Percentiles rank a stretch among this genome's conserved stretches.
These are phyloP conservation scores for Apamea crenata DNA, from an alignment of 2,888 invertebrate species.

Conservation along the genomic window DNA sequence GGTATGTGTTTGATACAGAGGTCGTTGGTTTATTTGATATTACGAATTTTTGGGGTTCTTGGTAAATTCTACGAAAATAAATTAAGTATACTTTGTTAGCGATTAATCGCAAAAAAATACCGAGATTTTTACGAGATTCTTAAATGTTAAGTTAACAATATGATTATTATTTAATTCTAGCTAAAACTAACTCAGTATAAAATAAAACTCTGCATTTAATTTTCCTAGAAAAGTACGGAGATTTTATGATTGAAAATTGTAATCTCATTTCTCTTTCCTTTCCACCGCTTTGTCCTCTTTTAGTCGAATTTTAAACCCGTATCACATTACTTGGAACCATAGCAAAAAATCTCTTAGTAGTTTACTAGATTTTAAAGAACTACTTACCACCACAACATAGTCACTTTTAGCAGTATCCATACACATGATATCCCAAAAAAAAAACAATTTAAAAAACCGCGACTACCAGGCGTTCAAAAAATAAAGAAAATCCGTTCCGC, in stretches of 20 bases:
- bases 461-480: conserved; percentile 69
- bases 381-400: background rate
- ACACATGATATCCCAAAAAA: conserved; percentile 14
- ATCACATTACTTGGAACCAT: background rate
- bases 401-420: background rate
- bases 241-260: background rate
- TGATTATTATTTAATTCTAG: background rate
- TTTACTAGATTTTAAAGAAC: background rate
- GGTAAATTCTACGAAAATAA: background rate
- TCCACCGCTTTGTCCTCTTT: background rate
- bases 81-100: accelerated
- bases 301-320: background rate
- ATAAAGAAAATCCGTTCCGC: conserved; percentile 75
- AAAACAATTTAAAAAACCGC: conserved; percentile 35
- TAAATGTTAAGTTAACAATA: background rate
- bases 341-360: background rate
- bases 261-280: background rate
- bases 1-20: conserved; percentile 50
- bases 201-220: background rate
- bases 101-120: background rate
- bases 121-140: background rate
- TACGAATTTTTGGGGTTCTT: background rate
- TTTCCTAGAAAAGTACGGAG: background rate
- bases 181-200: background rate
- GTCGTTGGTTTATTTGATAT: conserved; percentile 14